Evolutionary conservation across 2,113 vertebrate species (phyloP).

Genomic region (Periophthalmodon schlosseri): DNA sequence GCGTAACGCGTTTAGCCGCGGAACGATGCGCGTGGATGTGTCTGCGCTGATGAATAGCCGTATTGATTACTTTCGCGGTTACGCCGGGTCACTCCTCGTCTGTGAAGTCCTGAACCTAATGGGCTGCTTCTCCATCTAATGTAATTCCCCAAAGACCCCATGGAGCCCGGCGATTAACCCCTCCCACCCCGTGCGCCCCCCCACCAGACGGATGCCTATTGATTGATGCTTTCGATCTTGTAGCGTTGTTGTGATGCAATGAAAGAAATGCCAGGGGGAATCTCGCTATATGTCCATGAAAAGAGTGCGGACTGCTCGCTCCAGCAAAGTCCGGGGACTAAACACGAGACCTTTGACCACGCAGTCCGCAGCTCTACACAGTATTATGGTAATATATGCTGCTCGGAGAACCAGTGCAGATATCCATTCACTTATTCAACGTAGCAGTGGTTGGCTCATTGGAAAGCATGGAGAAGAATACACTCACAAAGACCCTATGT

Average conservation of each 20-base stretch:
- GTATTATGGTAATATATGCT: slow-evolving; percentile 43
- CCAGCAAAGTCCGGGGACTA: neutral
- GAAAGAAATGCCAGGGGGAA: slow-evolving; percentile 19
- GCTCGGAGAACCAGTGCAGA: slow-evolving; percentile 39
- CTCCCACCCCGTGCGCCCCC: neutral
- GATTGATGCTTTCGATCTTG: slow-evolving; percentile 42
- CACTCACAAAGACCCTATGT: too few relatives aligned
- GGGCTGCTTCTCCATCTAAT: slow-evolving; percentile 22
- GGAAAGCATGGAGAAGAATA: too few relatives aligned
- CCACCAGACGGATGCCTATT: slow-evolving; percentile 28
- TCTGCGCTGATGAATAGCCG: slow-evolving; percentile 17
- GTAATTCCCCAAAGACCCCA: slow-evolving; percentile 2
- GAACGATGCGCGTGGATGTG: neutral
- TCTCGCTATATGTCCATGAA: neutral
- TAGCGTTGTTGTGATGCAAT: slow-evolving; percentile 24
- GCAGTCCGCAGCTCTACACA: neutral
- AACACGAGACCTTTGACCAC: slow-evolving; percentile 8
- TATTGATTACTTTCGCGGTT: slow-evolving; percentile 46
- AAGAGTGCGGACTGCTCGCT: slow-evolving; percentile 1
- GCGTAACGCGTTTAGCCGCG: neutral
- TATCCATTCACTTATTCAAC: slow-evolving; percentile 44
- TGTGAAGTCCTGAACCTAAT: slow-evolving; percentile 5
- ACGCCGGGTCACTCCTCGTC: slow-evolving; percentile 25
- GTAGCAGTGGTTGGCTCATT: slow-evolving; percentile 18
- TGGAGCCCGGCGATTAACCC: slow-evolving; percentile 32